These are phyloP conservation scores for Hippocampus guttulatus DNA, from an alignment of 2,113 vertebrate genomes.

Conservation along the genomic window DNA sequence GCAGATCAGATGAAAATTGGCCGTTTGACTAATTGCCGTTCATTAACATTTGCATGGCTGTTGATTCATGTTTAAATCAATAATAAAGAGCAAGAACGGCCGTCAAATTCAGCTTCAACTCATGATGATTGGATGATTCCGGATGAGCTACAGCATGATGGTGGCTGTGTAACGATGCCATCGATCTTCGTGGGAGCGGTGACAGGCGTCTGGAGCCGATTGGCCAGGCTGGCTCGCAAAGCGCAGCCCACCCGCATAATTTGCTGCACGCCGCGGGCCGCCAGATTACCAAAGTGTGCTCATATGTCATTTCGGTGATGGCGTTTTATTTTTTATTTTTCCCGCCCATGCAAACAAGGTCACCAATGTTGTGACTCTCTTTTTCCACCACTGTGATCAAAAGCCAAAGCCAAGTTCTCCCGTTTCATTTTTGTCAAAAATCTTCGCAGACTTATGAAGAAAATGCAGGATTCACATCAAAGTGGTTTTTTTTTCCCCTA, in stretches of 20 bases:
- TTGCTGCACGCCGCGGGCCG: slow-evolving; percentile 44
- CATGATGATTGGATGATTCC: slow-evolving; percentile 30
- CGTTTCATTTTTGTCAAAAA: slow-evolving; percentile 5
- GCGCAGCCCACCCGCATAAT: slow-evolving; percentile 59
- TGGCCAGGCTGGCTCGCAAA: slow-evolving; percentile 48
- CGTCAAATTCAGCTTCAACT: background rate
- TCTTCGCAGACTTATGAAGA: slow-evolving; percentile 8
- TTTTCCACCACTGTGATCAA: background rate
- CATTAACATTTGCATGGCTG: background rate
- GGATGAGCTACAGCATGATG: slow-evolving; percentile 60
- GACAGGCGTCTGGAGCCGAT: slow-evolving; percentile 69
- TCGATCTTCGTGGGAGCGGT: slow-evolving; percentile 69
- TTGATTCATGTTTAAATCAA: slow-evolving; percentile 4
- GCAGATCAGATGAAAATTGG: background rate
- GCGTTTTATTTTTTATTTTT: slow-evolving; percentile 8
- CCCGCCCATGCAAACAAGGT: slow-evolving; percentile 18
- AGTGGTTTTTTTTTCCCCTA: slow-evolving; percentile 31
- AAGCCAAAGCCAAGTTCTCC: background rate
- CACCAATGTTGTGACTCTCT: slow-evolving; percentile 6
- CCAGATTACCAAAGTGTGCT: slow-evolving; percentile 64
- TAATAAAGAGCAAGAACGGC: background rate
- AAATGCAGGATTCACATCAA: slow-evolving; percentile 40
- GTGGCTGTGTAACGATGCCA: slow-evolving; percentile 62
- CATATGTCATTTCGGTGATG: slow-evolving; percentile 58
- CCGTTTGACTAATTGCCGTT: background rate